A percentile compares a stretch with the other conserved stretches of the same genome.
Conservation (phyloP, 1,140 invertebrate genomes). For the Euura saliciscinereae region DNA sequence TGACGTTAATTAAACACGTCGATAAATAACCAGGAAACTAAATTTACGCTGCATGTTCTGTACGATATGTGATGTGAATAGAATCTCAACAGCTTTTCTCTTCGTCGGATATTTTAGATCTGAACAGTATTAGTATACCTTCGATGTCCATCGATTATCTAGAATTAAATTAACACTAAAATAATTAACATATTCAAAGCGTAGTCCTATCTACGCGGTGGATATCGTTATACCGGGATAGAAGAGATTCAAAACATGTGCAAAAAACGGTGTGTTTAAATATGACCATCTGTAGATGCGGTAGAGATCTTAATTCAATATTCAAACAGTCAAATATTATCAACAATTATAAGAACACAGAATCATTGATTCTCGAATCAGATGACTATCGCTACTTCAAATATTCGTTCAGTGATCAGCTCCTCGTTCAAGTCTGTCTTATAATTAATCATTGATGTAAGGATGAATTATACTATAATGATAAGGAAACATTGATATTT, state of each 20-base stretch:
- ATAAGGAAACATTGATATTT: not conserved
- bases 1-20: not conserved
- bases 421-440: too few species aligned
- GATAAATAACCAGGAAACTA: too few species aligned
- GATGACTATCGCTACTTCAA: not conserved
- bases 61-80: not conserved
- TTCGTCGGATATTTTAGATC: too few species aligned
- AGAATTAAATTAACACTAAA: not conserved
- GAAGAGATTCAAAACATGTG: not conserved
- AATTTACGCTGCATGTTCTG: too few species aligned
- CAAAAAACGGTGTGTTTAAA: not conserved
- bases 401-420: too few species aligned
- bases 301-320: not conserved
- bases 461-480: too few species aligned
- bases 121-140: not conserved
- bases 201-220: not conserved
- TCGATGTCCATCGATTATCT: not conserved
- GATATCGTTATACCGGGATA: not conserved
- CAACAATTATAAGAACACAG: not conserved
- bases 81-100: conserved; percentile 1
- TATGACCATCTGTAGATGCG: conserved; percentile 4
- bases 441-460: too few species aligned
- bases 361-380: not conserved
- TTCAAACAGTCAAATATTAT: not conserved
- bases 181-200: not conserved